Evolutionary conservation across 2,888 invertebrate species (phyloP), one percentile per base, ranked within the genome.

Genomic region (Diarsia rubi): DNA sequence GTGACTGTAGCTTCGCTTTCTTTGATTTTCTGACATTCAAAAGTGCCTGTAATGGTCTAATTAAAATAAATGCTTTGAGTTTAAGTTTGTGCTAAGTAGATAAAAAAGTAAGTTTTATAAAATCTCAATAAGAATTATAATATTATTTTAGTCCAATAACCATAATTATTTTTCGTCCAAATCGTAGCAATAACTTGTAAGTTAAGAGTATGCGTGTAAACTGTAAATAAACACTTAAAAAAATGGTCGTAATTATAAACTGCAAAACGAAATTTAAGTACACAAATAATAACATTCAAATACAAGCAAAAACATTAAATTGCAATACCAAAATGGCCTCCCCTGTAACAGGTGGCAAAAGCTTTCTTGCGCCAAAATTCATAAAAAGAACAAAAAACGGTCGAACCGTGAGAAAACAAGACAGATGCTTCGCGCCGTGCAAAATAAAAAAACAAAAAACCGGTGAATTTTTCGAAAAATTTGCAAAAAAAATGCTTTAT

Each of bases 391-490:
- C 49, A 81, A 81, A 78, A 81, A 63, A 57, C 62, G 52, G 0
- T 19, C 81, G 45, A 9, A 75, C 81, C 78, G 80, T 80, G 80
- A 82, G 75, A 79, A 82, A 60, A 63, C 16, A 21, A 42, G 82
- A 82, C 80, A 80, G 80, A 78, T 81, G 81, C 68, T 71, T 76
- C 75, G 81, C 78, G 63, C 76, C 45, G 57, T 21, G 82, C 63
- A 77, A 82, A 79, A 63, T 57, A 37, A 66, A 62, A 71, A 59
- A 49, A 37, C 37, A 60, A 73, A 65, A 62, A 47, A 59, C 21
- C 44, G 42, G 14, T 19, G 31, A 44, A 16, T 82, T 66, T 68
- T 69, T 62, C 24, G 69, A 42, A 42, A 62, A 62, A 9, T 42
- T 62, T 14, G n/a, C 49, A 73, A 45, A 73, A 73, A 79, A 59